Conservation (phyloP, 2,113 vertebrate species). For the Podarcis raffonei region DNA sequence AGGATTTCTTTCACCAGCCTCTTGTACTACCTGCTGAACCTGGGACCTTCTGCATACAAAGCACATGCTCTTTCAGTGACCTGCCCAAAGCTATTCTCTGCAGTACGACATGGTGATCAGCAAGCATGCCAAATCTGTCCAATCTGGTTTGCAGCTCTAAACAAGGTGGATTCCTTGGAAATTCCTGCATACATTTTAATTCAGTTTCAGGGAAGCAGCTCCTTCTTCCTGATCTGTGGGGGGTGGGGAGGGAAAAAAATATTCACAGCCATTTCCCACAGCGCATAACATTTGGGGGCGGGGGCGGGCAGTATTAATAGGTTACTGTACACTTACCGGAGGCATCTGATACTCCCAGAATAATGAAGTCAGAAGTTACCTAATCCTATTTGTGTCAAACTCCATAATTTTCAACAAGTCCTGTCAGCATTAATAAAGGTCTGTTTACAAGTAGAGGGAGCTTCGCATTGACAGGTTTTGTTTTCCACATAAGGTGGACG, state of each 20-base stretch:
- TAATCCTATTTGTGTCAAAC: slow-evolving; percentile 29
- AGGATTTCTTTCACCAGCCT: too few relatives aligned
- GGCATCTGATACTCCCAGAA: slow-evolving; percentile 12
- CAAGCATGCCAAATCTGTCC: not conserved
- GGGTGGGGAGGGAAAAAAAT: not conserved
- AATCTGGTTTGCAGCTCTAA: accelerated
- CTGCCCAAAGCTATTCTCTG: too few relatives aligned
- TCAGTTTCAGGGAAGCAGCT: not conserved
- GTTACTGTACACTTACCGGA: slow-evolving; percentile 19
- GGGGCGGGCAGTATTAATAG: not conserved
- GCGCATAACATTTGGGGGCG: not conserved
- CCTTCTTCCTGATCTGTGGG: not conserved
- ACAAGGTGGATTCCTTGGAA: not conserved
- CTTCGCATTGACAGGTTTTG: slow-evolving; percentile 39
- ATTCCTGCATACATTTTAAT: not conserved
- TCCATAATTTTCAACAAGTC: slow-evolving; percentile 39
- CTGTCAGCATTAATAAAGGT: slow-evolving; percentile 45
- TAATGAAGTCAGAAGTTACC: slow-evolving; percentile 51
- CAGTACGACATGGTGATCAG: too few relatives aligned
- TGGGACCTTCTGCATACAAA: too few relatives aligned
- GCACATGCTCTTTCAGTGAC: too few relatives aligned
- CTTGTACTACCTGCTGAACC: too few relatives aligned
- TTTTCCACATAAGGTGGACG: slow-evolving; percentile 48
- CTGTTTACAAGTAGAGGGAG: slow-evolving; percentile 35
- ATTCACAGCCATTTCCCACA: not conserved